Evolutionary conservation across 2,113 vertebrate species (phyloP).

Genomic region (Perca fluviatilis): DNA sequence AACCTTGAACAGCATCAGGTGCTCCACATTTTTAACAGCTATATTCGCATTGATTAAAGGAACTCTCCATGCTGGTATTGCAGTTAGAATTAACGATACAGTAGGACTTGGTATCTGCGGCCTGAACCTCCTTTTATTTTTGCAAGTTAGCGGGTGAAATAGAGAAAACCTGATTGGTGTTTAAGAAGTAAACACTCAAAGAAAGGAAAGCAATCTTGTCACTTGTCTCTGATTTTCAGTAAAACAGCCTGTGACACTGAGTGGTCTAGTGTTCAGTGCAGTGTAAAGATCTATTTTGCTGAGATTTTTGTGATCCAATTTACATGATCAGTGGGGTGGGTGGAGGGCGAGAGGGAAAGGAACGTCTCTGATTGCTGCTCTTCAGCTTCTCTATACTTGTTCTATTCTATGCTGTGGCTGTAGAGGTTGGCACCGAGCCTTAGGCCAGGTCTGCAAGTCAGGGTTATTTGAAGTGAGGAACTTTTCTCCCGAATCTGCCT

Average conservation of each 20-base stretch:
- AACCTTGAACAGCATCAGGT: constrained; percentile 45
- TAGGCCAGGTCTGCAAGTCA: not conserved
- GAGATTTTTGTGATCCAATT: constrained; percentile 50
- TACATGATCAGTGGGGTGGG: constrained; percentile 42
- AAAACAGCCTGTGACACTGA: constrained; percentile 34
- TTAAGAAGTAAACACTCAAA: constrained; percentile 41
- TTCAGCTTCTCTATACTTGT: not conserved
- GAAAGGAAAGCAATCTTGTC: constrained; percentile 44
- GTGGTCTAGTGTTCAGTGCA: constrained; percentile 12
- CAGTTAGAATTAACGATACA: constrained; percentile 36
- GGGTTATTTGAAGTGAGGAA: not conserved
- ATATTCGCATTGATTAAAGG: constrained; percentile 44
- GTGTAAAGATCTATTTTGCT: constrained; percentile 46
- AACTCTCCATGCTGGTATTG: constrained; percentile 27
- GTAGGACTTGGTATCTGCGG: not conserved
- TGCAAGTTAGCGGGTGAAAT: constrained; percentile 38
- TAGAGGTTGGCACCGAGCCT: not conserved
- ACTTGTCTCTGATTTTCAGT: constrained; percentile 46
- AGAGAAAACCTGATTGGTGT: constrained; percentile 38
- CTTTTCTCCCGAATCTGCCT: not conserved
- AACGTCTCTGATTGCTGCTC: constrained; percentile 12
- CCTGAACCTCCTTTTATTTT: constrained; percentile 30
- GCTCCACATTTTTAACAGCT: constrained; percentile 50
- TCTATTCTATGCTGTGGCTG: not conserved
- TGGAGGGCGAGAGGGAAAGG: constrained; percentile 8